These are phyloP conservation scores for Apodemus agrarius DNA, from an alignment of 2,797 vertebrate genomes.

Conservation along the genomic window DNA sequence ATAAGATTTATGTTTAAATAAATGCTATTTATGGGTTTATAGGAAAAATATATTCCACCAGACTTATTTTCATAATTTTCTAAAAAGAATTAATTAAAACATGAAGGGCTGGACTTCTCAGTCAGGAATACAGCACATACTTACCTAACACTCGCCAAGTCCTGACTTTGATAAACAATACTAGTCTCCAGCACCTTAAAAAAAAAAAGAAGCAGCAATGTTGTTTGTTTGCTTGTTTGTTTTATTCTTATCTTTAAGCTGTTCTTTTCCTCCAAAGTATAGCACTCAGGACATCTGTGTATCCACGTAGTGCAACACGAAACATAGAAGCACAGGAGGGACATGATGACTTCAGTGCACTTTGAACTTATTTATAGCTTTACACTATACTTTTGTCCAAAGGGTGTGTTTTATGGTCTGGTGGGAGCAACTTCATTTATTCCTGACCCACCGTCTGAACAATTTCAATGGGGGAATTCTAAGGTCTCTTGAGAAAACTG, in stretches of 20 bases:
- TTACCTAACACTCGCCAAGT: neutral
- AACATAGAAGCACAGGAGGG: neutral
- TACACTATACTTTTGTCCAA: neutral
- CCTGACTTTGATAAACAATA: neutral
- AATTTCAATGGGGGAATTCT: neutral
- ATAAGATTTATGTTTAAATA: neutral
- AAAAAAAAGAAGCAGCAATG: neutral
- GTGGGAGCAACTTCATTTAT: neutral
- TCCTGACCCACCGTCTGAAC: neutral
- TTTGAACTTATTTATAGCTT: constrained; percentile 1
- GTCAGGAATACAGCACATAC: neutral
- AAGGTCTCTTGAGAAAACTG: neutral
- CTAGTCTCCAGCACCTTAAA: neutral
- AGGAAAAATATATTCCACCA: neutral
- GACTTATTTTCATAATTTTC: neutral
- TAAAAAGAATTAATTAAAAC: constrained; percentile 3
- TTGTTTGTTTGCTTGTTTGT: neutral
- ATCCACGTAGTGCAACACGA: neutral
- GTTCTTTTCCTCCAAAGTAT: neutral
- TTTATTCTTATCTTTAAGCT: neutral
- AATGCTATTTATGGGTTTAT: neutral
- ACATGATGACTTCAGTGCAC: neutral
- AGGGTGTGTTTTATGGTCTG: neutral
- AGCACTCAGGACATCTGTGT: neutral
- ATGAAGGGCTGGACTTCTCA: neutral